Percentiles rank a stretch among this genome's conserved stretches.
Conservation (phyloP, 2,888 invertebrate genomes). For the Sarcophaga variegata region DNA sequence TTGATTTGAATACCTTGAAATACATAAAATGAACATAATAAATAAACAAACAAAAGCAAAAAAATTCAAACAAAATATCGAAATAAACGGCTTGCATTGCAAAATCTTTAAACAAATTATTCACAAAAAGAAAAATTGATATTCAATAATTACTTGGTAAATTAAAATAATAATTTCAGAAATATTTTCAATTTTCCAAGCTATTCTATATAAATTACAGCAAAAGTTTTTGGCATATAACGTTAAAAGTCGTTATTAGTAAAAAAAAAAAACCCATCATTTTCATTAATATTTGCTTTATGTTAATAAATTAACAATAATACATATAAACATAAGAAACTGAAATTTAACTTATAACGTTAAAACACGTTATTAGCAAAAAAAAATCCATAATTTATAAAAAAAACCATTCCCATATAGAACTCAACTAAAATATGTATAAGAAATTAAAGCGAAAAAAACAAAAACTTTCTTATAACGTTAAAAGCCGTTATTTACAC, state of each 20-base stretch:
- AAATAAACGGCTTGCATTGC: slow-evolving; percentile 59
- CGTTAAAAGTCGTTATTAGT: too few species aligned
- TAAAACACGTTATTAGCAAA: neutral
- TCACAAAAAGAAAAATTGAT: slow-evolving; percentile 41
- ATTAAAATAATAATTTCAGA: neutral
- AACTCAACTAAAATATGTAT: too few species aligned
- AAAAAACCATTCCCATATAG: too few species aligned
- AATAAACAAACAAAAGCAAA: slow-evolving; percentile 25
- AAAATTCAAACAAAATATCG: slow-evolving; percentile 25
- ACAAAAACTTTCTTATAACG: too few species aligned
- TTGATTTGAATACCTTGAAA: slow-evolving; percentile 69
- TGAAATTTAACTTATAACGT: neutral
- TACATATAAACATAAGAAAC: neutral
- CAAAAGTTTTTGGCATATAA: neutral
- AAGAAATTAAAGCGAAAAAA: too few species aligned
- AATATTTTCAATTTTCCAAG: neutral
- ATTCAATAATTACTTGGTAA: slow-evolving; percentile 4
- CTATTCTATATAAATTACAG: neutral
- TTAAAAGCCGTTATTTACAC: too few species aligned
- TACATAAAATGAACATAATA: slow-evolving; percentile 57
- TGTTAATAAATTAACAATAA: neutral
- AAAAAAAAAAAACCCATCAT: neutral
- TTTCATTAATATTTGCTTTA: neutral
- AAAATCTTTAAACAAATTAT: slow-evolving; percentile 52
- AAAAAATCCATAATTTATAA: too few species aligned